Percentiles rank a stretch among this genome's conserved stretches.
Evolutionary conservation across 2,888 invertebrate species (phyloP).

Genomic region (Lasioglossum pauxillum): DNA sequence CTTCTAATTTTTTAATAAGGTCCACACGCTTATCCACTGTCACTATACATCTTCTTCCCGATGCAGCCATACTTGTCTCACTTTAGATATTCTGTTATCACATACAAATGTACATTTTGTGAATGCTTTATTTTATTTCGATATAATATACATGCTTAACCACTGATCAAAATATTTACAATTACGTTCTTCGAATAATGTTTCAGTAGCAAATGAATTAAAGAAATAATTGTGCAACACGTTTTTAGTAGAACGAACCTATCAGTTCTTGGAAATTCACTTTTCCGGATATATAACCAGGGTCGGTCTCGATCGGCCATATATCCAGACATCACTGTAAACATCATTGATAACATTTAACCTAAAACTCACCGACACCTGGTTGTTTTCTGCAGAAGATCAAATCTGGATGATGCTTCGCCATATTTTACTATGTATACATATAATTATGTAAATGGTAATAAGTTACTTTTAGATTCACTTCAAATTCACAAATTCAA

Average conservation of each 20-base stretch:
- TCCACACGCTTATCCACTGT: neutral
- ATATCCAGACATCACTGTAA: constrained; percentile 2
- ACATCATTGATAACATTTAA: neutral
- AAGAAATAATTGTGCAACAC: neutral
- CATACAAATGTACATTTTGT: too few relatives aligned
- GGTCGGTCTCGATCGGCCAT: neutral
- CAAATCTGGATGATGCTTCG: constrained; percentile 99
- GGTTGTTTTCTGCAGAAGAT: constrained; percentile 99
- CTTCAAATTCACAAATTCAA: neutral
- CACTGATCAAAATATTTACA: neutral
- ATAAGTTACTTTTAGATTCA: neutral
- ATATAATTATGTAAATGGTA: neutral
- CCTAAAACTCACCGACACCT: constrained; percentile 92
- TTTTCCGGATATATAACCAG: neutral
- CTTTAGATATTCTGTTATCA: neutral
- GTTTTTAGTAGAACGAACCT: neutral
- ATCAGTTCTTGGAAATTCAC: neutral
- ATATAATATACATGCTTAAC: neutral
- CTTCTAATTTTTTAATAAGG: neutral
- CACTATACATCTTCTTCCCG: neutral
- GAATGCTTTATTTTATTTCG: neutral
- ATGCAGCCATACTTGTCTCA: neutral
- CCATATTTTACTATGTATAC: constrained; percentile 90
- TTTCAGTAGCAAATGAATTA: neutral
- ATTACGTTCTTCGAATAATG: neutral